Evolutionary conservation across 2,888 invertebrate species (phyloP).

Genomic region (Agonopterix subpropinquella): DNA sequence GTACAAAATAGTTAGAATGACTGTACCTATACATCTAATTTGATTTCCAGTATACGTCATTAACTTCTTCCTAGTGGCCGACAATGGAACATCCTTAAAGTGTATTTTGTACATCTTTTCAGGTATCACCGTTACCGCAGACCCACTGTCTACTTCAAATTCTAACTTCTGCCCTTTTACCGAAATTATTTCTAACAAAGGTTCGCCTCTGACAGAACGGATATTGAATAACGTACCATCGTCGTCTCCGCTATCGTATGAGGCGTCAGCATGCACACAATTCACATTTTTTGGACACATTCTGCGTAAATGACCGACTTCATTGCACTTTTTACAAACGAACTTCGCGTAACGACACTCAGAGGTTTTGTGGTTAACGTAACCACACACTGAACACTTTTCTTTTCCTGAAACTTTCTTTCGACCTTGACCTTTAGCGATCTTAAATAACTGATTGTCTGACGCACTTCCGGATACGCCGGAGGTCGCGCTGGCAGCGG

Average conservation of each 20-base stretch:
- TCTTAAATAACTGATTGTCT: slow-evolving; percentile 4
- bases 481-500: slow-evolving; percentile 3
- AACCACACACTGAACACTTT: slow-evolving; percentile 19
- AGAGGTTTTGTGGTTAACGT: slow-evolving; percentile 13
- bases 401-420: slow-evolving; percentile 3
- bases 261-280: not conserved
- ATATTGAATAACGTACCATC: slow-evolving; percentile 8
- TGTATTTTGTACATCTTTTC: slow-evolving; percentile 3
- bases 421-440: not conserved
- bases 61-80: slow-evolving; percentile 4
- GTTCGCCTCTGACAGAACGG: slow-evolving; percentile 10
- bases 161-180: slow-evolving; percentile 2
- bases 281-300: slow-evolving; percentile 14
- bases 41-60: slow-evolving; percentile 7
- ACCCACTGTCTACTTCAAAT: slow-evolving; percentile 7
- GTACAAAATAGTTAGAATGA: slow-evolving; percentile 1
- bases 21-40: slow-evolving; percentile 4
- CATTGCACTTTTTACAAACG: slow-evolving; percentile 16
- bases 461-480: not conserved
- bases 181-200: slow-evolving; percentile 11
- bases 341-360: slow-evolving; percentile 17
- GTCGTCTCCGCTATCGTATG: slow-evolving; percentile 11
- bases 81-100: slow-evolving; percentile 9
- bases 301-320: slow-evolving; percentile 13
- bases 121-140: slow-evolving; percentile 3